Base-by-base conservation (phyloP, 2,797 vertebrate genomes). In the Euphonia xanthogaster region DNA sequence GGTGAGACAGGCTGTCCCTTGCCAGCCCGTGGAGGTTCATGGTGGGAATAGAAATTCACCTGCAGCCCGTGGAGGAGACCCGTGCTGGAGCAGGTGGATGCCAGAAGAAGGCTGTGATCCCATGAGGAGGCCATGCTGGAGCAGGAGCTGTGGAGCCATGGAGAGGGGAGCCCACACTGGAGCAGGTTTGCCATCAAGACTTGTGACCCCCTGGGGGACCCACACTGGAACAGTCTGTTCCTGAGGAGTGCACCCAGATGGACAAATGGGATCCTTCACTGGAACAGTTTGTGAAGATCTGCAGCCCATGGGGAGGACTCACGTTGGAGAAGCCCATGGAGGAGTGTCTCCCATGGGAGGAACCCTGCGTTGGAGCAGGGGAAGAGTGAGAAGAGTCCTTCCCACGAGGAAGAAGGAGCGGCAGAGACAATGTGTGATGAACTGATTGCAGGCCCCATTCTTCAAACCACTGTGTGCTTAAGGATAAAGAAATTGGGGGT, bases 301-400 rank as follows among this genome's bases (percentile, higher is more conserved):
- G 33, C 39, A 77, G 51, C 25, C 66, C 0, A 0, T 10, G 19
- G 58, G 44, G 70, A 58, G 39, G 67, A 58, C 13, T 19, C 22
- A 37, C 0, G 0, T 1, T n/a, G 45, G 35, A 82, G 39, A 33
- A 53, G 19, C 37, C 31, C 3, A 20, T 11, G 44, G 8, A 44
- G 35, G 16, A 23, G 5, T 28, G 17, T 35, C 19, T 65, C 18
- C 28, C 4, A 3, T 1, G 4, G 24, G 35, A 58, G 16, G 4
- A 1, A 33, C 28, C 15, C 21, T 5, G 3, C 0, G 0, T 0
- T 61, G 37, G 24, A 67, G 45, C 28, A 28, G 21, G 13, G 4
- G 20, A 58, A 63, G 45, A 39, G 15, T 18, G 21, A 31, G 24
- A 54, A 24, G 13, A 42, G 28, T 48, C 23, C 7, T 72, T 35